Conservation (phyloP, 2,797 vertebrate species). For the Rhinoraja longicauda region DNA sequence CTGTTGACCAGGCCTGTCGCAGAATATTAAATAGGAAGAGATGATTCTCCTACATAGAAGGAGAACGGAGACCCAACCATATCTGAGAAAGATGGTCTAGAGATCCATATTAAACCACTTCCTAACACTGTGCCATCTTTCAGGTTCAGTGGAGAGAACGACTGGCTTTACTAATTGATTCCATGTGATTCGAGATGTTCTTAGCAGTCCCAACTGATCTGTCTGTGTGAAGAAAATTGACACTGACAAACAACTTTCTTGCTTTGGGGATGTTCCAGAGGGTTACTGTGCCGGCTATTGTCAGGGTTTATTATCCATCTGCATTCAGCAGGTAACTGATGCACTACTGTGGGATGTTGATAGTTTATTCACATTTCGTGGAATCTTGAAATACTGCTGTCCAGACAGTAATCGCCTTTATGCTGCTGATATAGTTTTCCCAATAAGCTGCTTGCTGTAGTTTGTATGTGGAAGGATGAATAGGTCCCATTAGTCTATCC, state of each 20-base stretch:
- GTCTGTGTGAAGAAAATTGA: background rate
- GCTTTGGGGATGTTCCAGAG: background rate
- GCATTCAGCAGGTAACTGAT: slow-evolving; percentile 24
- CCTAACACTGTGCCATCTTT: background rate
- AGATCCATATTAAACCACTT: background rate
- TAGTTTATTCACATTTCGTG: background rate
- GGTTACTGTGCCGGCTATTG: background rate
- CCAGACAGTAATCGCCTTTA: background rate
- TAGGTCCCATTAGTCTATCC: slow-evolving; percentile 4
- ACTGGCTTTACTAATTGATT: background rate
- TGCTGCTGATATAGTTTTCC: background rate
- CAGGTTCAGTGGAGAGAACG: background rate
- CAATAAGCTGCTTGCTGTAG: background rate
- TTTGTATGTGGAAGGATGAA: background rate
- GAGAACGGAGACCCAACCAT: background rate
- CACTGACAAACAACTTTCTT: background rate
- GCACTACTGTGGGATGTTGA: background rate
- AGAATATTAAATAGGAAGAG: background rate
- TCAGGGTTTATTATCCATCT: background rate
- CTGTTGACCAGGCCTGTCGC: background rate
- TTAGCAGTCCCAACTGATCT: background rate
- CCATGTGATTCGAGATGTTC: background rate
- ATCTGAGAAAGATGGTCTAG: background rate
- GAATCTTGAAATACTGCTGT: background rate
- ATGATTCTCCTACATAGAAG: background rate